Base-by-base conservation (phyloP, 2,113 vertebrate genomes). In the Gasterosteus aculeatus region DNA sequence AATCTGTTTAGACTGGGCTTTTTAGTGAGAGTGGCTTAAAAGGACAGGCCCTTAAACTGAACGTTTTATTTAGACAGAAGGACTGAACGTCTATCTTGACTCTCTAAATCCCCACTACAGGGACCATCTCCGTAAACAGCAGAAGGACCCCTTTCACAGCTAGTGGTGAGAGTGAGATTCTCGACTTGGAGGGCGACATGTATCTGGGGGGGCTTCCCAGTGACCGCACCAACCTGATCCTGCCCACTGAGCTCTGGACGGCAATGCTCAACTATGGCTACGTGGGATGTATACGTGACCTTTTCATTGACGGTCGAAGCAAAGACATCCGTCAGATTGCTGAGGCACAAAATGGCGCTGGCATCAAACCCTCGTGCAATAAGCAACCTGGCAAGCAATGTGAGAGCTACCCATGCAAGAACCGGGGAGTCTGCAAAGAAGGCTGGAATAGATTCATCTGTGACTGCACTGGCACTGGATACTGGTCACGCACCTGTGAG, bases 371-470 rank as follows among this genome's bases (percentile, higher is more conserved):
- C 0, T 98, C 96, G 1, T 99, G 98, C 83, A 95, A 95, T 72
- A 96, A 96, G 78, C 91, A 96, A 63, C 87, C 93, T 51, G 95
- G 94, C 46, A 99, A 99, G 74, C 97, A 99, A 83, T 99, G 98
- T 0, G 97, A 99, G 87, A 99, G 96, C 83, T 96, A 96, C 88
- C 98, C 98, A 0, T 99, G 98, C 49, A 99, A 97, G 88, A 99
- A 99, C 86, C 97, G 96, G 0, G 98, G 97, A 0, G 78, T 95
- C 80, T 99, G 98, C 88, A 97, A 98, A 82, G 98, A 99, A 0
- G 98, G 98, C 83, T 99, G 98, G 98, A 99, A 99, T 90, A 95
- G 98, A 81, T 99, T 99, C 93, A 96, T 99, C 75, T 99, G 98
- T 1, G 98, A 99, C 91, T 99, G 98, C 90, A 99, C 97, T 0